Evolutionary conservation across 2,113 vertebrate species (phyloP).

Genomic region (Chiloscyllium plagiosum): DNA sequence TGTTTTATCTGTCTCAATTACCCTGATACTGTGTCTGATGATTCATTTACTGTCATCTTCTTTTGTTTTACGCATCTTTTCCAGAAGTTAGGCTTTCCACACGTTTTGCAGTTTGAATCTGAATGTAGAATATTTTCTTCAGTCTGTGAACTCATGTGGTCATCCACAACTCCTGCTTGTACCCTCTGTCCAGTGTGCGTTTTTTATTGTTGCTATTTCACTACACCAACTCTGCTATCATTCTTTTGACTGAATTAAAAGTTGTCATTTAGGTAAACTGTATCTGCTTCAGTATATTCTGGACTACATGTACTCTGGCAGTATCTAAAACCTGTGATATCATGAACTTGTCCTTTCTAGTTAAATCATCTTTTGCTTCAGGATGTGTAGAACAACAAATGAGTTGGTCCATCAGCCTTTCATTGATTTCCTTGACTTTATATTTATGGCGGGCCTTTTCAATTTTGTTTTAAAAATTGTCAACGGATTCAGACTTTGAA

Average conservation of each 20-base stretch:
- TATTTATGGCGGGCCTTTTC: background rate
- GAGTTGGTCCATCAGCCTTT: background rate
- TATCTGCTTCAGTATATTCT: background rate
- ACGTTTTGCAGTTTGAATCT: too few species aligned
- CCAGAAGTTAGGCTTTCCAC: too few species aligned
- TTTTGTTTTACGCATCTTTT: too few species aligned
- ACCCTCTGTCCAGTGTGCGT: too few species aligned
- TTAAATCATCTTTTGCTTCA: background rate
- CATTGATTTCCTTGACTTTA: background rate
- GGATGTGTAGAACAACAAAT: background rate
- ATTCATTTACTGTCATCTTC: too few species aligned
- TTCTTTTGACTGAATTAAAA: background rate
- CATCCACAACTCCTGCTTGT: too few species aligned
- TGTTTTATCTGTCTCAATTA: too few species aligned
- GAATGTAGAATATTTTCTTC: too few species aligned
- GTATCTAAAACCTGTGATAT: background rate
- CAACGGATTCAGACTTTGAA: background rate
- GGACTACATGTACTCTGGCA: background rate
- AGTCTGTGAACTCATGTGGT: too few species aligned
- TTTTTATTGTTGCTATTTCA: background rate
- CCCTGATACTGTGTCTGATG: too few species aligned
- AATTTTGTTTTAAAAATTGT: too few species aligned
- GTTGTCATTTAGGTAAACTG: background rate
- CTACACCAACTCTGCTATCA: background rate
- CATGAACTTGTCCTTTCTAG: background rate